These are phyloP conservation scores for Cyanoliseus patagonus DNA, from an alignment of 2,113 vertebrate genomes.

Conservation along the genomic window DNA sequence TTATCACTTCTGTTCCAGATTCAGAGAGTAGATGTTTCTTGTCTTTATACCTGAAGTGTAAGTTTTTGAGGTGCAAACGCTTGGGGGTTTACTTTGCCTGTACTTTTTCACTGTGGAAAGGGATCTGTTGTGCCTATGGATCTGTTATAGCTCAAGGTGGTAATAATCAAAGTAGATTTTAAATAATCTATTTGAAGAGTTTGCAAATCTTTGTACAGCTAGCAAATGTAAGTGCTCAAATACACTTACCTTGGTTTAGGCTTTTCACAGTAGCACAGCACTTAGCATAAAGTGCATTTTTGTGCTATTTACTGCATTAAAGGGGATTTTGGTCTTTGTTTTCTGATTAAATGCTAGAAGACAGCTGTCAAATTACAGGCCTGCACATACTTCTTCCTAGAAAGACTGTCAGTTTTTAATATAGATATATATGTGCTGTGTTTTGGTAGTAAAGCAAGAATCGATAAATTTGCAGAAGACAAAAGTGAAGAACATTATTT, in stretches of 20 bases:
- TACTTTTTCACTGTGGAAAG: not conserved
- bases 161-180: not conserved
- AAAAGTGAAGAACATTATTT: not conserved
- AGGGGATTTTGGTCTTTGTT: not conserved
- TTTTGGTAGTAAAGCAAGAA: not conserved
- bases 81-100: not conserved
- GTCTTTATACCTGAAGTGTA: not conserved
- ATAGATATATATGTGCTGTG: not conserved
- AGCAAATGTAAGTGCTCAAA: not conserved
- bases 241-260: not conserved
- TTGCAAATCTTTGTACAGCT: not conserved
- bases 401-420: not conserved
- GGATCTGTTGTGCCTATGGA: not conserved
- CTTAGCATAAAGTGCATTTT: not conserved
- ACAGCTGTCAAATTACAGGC: not conserved
- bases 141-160: not conserved
- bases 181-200: not conserved
- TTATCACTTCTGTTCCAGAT: not conserved
- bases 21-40: not conserved
- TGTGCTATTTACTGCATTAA: not conserved
- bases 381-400: not conserved
- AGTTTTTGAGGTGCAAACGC: not conserved
- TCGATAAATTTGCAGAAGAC: not conserved
- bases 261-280: not conserved
- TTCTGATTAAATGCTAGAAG: not conserved